Percentiles rank a stretch among this genome's conserved stretches.
These are phyloP conservation scores for Ictalurus furcatus DNA, from an alignment of 2,113 vertebrate species.

Conservation along the genomic window DNA sequence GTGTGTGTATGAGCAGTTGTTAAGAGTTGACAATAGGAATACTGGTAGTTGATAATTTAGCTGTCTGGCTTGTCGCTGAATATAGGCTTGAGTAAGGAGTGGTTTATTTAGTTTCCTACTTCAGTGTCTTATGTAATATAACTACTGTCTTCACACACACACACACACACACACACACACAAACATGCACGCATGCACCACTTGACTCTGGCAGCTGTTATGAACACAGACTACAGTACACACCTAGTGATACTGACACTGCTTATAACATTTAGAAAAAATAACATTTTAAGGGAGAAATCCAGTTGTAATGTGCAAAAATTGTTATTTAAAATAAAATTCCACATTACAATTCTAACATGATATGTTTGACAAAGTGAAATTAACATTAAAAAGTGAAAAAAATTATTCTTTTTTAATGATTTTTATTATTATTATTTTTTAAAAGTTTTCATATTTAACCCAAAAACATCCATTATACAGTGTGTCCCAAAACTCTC, in stretches of 20 bases:
- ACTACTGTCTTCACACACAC: conserved; percentile 20
- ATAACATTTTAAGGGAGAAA: neutral
- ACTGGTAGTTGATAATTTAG: conserved; percentile 44
- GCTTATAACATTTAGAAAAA: neutral
- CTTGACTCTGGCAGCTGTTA: conserved; percentile 1
- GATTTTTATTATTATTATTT: neutral
- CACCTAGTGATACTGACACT: neutral
- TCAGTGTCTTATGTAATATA: conserved; percentile 44
- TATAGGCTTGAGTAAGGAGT: conserved; percentile 35
- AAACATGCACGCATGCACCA: neutral
- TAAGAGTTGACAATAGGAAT: conserved; percentile 41
- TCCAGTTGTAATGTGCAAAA: neutral
- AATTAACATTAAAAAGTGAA: neutral
- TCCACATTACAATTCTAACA: neutral
- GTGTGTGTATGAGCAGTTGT: conserved; percentile 27
- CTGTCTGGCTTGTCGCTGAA: conserved; percentile 42
- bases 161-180: conserved; percentile 20
- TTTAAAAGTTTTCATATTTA: neutral
- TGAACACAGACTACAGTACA: neutral
- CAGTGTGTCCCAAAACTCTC: too few species aligned
- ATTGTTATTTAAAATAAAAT: neutral
- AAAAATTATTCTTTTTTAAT: neutral
- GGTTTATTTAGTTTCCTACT: conserved; percentile 38
- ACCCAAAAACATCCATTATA: neutral
- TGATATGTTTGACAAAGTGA: too few species aligned